Percentiles rank a stretch among this genome's conserved stretches.
Evolutionary conservation across 1,140 invertebrate genomes (phyloP).

Genomic region (Zaprionus nigranus): DNA sequence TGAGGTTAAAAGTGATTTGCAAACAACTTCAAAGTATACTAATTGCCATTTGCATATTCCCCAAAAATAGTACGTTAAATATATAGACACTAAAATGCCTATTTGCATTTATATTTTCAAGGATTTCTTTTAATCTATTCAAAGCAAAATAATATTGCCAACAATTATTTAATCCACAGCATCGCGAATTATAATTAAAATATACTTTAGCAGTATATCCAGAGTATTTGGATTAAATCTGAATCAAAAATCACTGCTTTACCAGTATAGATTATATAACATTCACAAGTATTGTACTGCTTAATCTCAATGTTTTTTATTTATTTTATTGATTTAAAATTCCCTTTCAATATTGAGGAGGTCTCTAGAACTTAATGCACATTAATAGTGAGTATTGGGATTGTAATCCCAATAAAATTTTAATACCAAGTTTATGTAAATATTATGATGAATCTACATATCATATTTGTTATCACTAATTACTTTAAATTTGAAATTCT

Average conservation of each 20-base stretch:
- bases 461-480: background rate
- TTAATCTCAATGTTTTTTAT: too few species aligned
- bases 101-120: background rate
- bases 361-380: background rate
- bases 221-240: background rate
- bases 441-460: too few species aligned
- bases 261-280: too few species aligned
- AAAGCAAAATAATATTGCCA: background rate
- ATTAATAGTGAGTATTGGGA: background rate
- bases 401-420: background rate
- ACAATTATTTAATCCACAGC: background rate
- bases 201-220: background rate
- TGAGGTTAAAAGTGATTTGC: slow-evolving; percentile 24
- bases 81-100: background rate
- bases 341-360: too few species aligned
- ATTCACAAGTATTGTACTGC: too few species aligned
- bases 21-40: slow-evolving; percentile 19
- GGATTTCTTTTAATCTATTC: background rate
- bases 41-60: slow-evolving; percentile 13
- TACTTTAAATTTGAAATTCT: background rate
- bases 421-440: too few species aligned
- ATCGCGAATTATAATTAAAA: background rate
- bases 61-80: background rate
- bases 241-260: background rate
- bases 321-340: too few species aligned